Conservation (phyloP, 2,888 invertebrate genomes). For the Cryptocephalus moraei region DNA sequence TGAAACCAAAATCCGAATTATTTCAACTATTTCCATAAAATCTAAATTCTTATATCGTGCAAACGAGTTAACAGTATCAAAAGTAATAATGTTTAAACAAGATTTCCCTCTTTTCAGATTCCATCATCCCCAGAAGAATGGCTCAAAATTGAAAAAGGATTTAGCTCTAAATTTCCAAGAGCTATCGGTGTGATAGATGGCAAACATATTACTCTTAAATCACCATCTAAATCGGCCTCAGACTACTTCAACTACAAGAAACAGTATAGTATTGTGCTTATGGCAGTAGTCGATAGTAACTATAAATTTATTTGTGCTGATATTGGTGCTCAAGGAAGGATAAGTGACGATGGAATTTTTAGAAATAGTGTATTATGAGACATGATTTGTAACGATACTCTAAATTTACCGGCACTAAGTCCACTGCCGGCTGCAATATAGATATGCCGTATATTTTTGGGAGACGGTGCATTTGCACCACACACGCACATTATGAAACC, state of each 20-base stretch:
- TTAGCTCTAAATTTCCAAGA: constrained; percentile 23
- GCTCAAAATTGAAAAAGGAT: constrained; percentile 3
- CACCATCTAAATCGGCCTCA: constrained; percentile 20
- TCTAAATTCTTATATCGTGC: too few relatives aligned
- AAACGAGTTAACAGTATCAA: too few relatives aligned
- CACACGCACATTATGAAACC: neutral
- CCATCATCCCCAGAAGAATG: constrained; percentile 7
- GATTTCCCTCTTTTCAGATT: constrained; percentile 6
- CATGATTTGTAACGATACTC: neutral
- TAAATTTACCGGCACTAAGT: neutral
- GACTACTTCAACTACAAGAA: constrained; percentile 26
- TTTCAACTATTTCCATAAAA: too few relatives aligned
- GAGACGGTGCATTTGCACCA: neutral
- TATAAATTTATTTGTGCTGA: constrained; percentile 28
- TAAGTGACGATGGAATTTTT: constrained; percentile 24
- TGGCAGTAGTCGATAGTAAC: constrained; percentile 31
- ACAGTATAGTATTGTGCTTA: constrained; percentile 26
- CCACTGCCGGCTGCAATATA: neutral
- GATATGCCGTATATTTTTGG: neutral
- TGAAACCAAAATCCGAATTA: too few relatives aligned
- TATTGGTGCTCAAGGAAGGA: constrained; percentile 23
- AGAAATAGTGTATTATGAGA: neutral
- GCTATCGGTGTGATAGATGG: constrained; percentile 26
- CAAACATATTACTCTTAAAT: constrained; percentile 24
- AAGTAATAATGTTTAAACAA: too few relatives aligned